These are phyloP conservation scores for Oncorhynchus masou DNA, from an alignment of 2,113 vertebrate genomes.

Conservation along the genomic window DNA sequence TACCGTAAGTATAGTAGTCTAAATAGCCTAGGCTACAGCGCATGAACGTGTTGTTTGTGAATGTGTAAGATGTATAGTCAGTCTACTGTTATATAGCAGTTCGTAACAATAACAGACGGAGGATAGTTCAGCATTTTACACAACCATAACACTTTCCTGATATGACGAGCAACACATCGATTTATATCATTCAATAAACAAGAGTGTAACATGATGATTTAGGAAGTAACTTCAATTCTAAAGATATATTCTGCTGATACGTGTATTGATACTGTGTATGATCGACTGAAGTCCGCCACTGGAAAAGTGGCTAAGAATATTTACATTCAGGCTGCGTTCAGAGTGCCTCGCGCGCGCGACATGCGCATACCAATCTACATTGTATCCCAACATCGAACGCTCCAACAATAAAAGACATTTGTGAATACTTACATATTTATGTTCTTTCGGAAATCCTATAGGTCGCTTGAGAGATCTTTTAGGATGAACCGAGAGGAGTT, in stretches of 20 bases:
- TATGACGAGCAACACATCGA: no score
- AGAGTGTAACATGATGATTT: background rate
- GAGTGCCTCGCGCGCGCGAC: background rate
- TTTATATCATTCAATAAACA: no score
- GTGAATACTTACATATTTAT: constrained; percentile 55
- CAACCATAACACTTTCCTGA: no score
- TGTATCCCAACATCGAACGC: background rate
- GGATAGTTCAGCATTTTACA: no score
- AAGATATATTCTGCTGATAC: background rate
- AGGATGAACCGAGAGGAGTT: constrained; percentile 21
- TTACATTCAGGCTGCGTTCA: background rate
- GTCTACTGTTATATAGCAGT: no score
- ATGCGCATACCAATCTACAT: background rate
- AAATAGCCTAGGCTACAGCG: no score
- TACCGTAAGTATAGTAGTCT: no score
- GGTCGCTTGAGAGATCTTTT: constrained; percentile 12
- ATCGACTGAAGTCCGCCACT: background rate
- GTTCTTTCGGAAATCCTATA: constrained; percentile 47
- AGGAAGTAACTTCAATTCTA: background rate
- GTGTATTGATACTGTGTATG: background rate
- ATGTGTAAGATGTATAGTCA: no score
- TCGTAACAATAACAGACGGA: no score
- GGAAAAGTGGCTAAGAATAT: background rate
- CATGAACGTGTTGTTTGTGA: no score
- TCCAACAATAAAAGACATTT: background rate